Percentiles rank a stretch among this genome's conserved stretches.
phyloP scores from a whole-genome alignment of 2,888 invertebrate species.

The Cancer borealis region DNA sequence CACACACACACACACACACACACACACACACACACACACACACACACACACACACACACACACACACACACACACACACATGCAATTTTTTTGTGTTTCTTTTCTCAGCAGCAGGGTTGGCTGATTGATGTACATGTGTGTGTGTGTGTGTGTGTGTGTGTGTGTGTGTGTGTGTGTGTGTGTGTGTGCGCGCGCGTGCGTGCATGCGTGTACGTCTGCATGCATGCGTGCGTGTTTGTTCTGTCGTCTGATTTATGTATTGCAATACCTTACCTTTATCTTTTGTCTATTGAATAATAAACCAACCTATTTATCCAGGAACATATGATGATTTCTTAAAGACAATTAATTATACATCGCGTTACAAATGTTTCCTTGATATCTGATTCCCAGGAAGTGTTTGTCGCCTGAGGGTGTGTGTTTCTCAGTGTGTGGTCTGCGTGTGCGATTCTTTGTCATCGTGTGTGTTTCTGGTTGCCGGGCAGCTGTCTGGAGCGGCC shows the following conservation, averaged over 20 bases:
- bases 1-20: slow-evolving; percentile 17
- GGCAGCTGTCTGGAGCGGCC: slow-evolving; percentile 22
- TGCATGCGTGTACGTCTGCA: not conserved
- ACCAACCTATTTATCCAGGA: not conserved
- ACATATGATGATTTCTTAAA: not conserved
- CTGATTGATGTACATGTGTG: not conserved
- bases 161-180: slow-evolving; percentile 44
- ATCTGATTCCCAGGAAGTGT: not conserved
- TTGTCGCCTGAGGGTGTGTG: slow-evolving; percentile 24
- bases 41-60: not conserved
- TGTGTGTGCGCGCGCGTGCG: not conserved
- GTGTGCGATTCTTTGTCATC: slow-evolving; percentile 28
- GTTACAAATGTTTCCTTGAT: not conserved
- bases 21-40: slow-evolving; percentile 36
- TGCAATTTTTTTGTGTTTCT: not conserved
- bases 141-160: not conserved
- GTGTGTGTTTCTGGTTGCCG: slow-evolving; percentile 28
- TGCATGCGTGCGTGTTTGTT: not conserved
- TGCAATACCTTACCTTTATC: not conserved
- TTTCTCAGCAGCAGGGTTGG: not conserved
- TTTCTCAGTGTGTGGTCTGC: not conserved
- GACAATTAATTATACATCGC: not conserved
- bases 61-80: not conserved
- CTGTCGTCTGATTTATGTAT: not conserved
- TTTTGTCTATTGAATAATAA: not conserved